These are phyloP conservation scores for Drusus annulatus DNA, from an alignment of 1,140 invertebrate species.

Conservation along the genomic window DNA sequence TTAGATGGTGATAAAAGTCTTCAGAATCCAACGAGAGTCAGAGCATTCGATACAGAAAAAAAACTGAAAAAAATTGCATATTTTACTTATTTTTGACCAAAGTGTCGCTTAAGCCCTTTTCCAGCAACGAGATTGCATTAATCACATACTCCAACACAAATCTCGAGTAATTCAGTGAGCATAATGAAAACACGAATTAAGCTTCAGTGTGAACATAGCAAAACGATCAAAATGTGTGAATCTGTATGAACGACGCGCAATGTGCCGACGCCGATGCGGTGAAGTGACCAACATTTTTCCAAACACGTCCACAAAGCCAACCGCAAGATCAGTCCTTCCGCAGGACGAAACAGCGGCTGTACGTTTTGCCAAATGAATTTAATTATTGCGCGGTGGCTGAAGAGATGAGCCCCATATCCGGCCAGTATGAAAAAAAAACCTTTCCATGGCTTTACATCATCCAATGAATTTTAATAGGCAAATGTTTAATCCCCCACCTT, in stretches of 20 bases:
- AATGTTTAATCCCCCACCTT: slow-evolving; percentile 33
- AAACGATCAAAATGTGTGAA: too few relatives aligned
- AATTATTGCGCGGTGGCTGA: slow-evolving; percentile 34
- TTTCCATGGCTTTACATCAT: slow-evolving; percentile 37
- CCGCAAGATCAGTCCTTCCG: background rate
- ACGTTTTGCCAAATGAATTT: slow-evolving; percentile 31
- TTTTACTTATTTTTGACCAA: too few relatives aligned
- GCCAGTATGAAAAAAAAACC: slow-evolving; percentile 20
- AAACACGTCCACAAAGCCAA: slow-evolving; percentile 4
- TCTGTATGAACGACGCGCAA: background rate
- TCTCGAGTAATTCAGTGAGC: too few relatives aligned
- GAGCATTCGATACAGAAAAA: too few relatives aligned
- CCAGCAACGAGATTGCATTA: too few relatives aligned
- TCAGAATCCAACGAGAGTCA: too few relatives aligned
- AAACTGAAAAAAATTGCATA: too few relatives aligned
- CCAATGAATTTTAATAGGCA: slow-evolving; percentile 44
- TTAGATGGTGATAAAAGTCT: too few relatives aligned
- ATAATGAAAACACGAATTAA: too few relatives aligned
- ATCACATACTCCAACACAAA: too few relatives aligned
- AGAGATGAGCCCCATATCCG: slow-evolving; percentile 29
- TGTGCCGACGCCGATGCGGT: background rate
- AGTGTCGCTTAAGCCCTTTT: too few relatives aligned
- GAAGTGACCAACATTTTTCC: slow-evolving; percentile 21
- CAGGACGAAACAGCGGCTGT: slow-evolving; percentile 2
- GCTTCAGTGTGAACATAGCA: too few relatives aligned